Evolutionary conservation across 2,888 invertebrate genomes (phyloP).

Genomic region (Alloplasta piceator): DNA sequence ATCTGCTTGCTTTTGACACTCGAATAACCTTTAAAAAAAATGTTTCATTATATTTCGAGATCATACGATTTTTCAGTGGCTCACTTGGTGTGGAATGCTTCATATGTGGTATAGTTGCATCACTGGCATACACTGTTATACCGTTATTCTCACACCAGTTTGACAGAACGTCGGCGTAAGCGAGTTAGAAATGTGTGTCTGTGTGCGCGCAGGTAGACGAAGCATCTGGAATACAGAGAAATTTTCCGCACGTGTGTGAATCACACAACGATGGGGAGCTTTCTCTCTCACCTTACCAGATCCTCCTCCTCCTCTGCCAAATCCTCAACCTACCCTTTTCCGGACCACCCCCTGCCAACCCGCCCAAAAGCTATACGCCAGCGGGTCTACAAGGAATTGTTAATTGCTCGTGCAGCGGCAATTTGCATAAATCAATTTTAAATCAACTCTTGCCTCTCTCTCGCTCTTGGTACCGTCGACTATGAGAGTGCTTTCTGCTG

Average conservation of each 20-base stretch:
- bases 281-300: constrained; percentile 49
- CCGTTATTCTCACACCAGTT: constrained; percentile 24
- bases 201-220: background rate
- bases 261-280: constrained; percentile 16
- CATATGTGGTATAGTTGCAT: too few relatives aligned
- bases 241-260: constrained; percentile 58
- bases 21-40: too few relatives aligned
- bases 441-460: constrained; percentile 74
- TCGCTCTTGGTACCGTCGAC: constrained; percentile 6
- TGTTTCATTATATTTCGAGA: too few relatives aligned
- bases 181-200: background rate
- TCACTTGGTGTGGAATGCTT: too few relatives aligned
- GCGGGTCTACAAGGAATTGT: constrained; percentile 82
- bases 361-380: constrained; percentile 77
- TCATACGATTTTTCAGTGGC: too few relatives aligned
- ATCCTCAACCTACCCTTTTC: constrained; percentile 37
- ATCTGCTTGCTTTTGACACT: too few relatives aligned
- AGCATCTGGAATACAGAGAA: constrained; percentile 40
- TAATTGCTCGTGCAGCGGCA: constrained; percentile 83
- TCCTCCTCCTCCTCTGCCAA: constrained; percentile 33
- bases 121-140: constrained; percentile 31
- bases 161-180: background rate
- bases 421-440: constrained; percentile 83
- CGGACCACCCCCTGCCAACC: constrained; percentile 59
- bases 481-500: constrained; percentile 27